phyloP scores from a whole-genome alignment of 2,888 invertebrate species.

The Torymus tubicola region DNA sequence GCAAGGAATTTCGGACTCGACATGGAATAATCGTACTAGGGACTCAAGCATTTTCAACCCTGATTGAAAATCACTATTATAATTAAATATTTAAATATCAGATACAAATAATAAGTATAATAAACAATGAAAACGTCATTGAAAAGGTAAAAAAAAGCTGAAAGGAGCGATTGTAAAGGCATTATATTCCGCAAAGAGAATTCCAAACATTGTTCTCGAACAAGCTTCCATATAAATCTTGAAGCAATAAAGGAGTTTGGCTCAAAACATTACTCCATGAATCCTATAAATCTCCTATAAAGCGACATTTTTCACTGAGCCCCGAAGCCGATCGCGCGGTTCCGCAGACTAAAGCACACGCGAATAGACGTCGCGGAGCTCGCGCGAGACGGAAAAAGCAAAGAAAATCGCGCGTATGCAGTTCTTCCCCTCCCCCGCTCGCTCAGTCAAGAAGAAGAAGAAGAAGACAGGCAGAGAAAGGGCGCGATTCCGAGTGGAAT shows the following conservation, averaged over 20 bases:
- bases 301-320: constrained; percentile 27
- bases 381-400: too few relatives aligned
- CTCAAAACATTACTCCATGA: constrained; percentile 4
- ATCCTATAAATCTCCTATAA: constrained; percentile 25
- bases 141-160: background rate
- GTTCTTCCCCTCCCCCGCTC: too few relatives aligned
- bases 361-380: background rate
- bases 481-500: background rate
- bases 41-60: too few relatives aligned
- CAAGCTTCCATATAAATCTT: constrained; percentile 23
- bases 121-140: background rate
- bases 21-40: too few relatives aligned
- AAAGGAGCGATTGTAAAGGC: background rate
- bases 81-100: too few relatives aligned
- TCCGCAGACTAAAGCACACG: background rate
- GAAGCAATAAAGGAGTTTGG: constrained; percentile 15
- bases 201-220: background rate
- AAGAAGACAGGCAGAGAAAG: too few relatives aligned
- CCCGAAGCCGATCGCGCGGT: constrained; percentile 12
- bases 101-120: too few relatives aligned
- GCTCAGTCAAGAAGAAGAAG: too few relatives aligned
- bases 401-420: too few relatives aligned
- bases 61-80: too few relatives aligned
- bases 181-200: background rate
- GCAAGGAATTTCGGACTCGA: too few relatives aligned